phyloP scores from a whole-genome alignment of 1,140 invertebrate genomes.

The Epicauta chinensis region DNA sequence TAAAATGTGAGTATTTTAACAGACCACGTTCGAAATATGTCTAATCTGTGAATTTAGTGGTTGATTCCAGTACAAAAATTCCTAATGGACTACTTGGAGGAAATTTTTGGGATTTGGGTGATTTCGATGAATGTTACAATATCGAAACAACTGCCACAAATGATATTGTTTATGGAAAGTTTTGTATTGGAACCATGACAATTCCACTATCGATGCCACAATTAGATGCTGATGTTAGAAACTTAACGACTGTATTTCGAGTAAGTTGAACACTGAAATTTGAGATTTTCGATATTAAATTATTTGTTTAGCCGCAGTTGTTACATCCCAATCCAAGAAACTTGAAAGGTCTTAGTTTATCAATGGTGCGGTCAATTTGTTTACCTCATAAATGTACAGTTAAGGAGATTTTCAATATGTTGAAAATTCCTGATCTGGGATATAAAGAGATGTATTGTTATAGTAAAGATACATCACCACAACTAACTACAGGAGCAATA shows the following conservation, averaged over 20 bases:
- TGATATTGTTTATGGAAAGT: conserved; percentile 8
- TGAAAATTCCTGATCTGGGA: too few species aligned
- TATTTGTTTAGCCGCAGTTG: too few species aligned
- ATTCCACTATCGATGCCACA: too few species aligned
- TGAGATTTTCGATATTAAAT: too few species aligned
- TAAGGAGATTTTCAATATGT: neutral
- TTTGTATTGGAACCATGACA: conserved; percentile 11
- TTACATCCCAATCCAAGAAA: too few species aligned
- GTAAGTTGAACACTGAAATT: too few species aligned
- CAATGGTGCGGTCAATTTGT: conserved; percentile 5
- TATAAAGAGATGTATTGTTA: conserved; percentile 8
- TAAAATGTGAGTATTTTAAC: neutral
- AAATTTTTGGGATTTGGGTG: conserved; percentile 35
- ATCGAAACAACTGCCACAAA: neutral
- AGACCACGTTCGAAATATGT: too few species aligned
- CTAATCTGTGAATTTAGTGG: too few species aligned
- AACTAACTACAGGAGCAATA: conserved; percentile 9
- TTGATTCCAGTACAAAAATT: conserved; percentile 39
- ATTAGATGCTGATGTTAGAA: neutral
- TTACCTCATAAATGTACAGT: conserved; percentile 3
- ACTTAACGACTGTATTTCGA: neutral
- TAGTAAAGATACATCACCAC: neutral
- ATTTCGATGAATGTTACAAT: conserved; percentile 38
- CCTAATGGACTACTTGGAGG: conserved; percentile 38
- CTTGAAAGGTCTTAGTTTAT: too few species aligned